Evolutionary conservation across 2,888 invertebrate species (phyloP).

Genomic region (Macrosoma leucophasiata): DNA sequence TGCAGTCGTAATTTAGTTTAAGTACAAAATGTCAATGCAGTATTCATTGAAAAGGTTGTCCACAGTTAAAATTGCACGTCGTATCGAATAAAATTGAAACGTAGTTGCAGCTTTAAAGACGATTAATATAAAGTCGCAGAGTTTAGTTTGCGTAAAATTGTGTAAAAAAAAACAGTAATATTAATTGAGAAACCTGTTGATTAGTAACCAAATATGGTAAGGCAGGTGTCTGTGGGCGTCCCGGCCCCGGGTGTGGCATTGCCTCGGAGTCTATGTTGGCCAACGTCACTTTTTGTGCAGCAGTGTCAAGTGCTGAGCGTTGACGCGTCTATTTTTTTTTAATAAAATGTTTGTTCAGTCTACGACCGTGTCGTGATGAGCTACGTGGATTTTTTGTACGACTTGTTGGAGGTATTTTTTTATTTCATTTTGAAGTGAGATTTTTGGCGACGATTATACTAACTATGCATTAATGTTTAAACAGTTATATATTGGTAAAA

Average conservation of each 20-base stretch:
- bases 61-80: too few species aligned
- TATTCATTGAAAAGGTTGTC: too few species aligned
- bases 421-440: background rate
- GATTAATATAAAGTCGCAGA: too few species aligned
- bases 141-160: too few species aligned
- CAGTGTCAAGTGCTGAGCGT: slow-evolving; percentile 1
- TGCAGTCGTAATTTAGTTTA: too few species aligned
- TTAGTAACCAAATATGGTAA: slow-evolving; percentile 50
- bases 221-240: slow-evolving; percentile 55
- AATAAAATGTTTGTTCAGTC: slow-evolving; percentile 19
- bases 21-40: too few species aligned
- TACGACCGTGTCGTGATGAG: slow-evolving; percentile 40
- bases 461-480: background rate
- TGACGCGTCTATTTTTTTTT: too few species aligned
- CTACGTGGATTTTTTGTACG: slow-evolving; percentile 61
- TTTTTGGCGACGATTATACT: background rate
- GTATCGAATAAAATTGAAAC: too few species aligned
- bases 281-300: slow-evolving; percentile 1
- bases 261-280: slow-evolving; percentile 24
- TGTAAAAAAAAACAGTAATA: too few species aligned
- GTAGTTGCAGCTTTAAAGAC: too few species aligned
- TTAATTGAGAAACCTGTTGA: slow-evolving; percentile 38
- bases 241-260: slow-evolving; percentile 54
- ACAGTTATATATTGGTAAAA: too few species aligned
- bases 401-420: slow-evolving; percentile 53